phyloP scores from a whole-genome alignment of 2,113 vertebrate genomes.

The Chinchilla lanigera region DNA sequence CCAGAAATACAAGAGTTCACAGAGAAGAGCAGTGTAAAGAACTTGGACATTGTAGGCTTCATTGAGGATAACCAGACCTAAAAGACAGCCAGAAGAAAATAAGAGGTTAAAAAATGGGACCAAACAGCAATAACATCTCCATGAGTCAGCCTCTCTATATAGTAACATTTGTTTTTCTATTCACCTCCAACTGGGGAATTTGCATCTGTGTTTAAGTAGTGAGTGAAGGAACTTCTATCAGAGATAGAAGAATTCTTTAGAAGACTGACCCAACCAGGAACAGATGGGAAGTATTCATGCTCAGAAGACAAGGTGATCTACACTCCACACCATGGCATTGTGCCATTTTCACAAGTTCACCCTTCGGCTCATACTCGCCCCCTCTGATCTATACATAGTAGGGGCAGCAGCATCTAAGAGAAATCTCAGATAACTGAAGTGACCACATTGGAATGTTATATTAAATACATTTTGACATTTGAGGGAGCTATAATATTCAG shows the following conservation, averaged over 20 bases:
- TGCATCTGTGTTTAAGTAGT: neutral
- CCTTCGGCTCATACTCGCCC: neutral
- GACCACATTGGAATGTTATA: neutral
- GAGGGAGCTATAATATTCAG: neutral
- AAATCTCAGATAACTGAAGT: neutral
- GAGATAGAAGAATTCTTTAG: neutral
- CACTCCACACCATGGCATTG: rapidly evolving
- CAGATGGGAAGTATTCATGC: rapidly evolving
- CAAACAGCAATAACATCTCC: too few relatives aligned
- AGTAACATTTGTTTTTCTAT: neutral
- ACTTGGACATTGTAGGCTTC: rapidly evolving
- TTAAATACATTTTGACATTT: neutral
- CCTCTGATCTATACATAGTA: neutral
- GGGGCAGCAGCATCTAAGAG: neutral
- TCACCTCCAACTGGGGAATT: neutral
- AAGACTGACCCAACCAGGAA: neutral
- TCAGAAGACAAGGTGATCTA: neutral
- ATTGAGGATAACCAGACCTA: neutral
- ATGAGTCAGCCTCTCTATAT: too few relatives aligned
- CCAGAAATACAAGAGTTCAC: neutral
- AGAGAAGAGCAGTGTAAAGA: neutral
- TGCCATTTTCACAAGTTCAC: neutral
- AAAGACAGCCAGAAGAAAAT: neutral
- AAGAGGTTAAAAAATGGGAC: neutral
- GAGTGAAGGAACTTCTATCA: neutral